Base-by-base conservation (phyloP, 2,113 vertebrate genomes). In the Scomber colias region DNA sequence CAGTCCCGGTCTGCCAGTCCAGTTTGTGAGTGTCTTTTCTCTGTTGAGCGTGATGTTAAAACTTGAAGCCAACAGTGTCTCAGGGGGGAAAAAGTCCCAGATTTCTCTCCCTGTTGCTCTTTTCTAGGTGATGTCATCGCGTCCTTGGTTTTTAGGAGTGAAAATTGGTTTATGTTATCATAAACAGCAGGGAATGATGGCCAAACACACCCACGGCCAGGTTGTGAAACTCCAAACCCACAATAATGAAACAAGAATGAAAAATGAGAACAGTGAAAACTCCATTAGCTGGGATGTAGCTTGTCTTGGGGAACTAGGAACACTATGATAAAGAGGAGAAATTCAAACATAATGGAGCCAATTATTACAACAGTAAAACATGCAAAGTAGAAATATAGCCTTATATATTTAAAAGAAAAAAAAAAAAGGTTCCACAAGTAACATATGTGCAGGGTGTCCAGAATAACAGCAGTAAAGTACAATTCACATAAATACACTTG, bases 401-500 rank as follows among this genome's bases (percentile, higher is more conserved):
- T 51, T 27, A 40, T 55, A 17, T 49, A 27, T 27, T 27, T 27
- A 27, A 27, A 27, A 27, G 3, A 27, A 2, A 27, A 27, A 27
- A 24, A 24, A 27, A 44, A 71, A 76, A 19, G 5, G 16, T 59
- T 82, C 65, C 53, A 19, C 16, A 44, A 27, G 14, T 50, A 44
- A 50, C 57, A 19, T 40, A 55, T 75, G 49, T 71, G 62, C 50
- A 62, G 21, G 55, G n/a, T 44, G 15, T 70, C n/a, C 69, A 57
- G 55, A 82, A 59, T 66, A 12, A 21, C 7, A n/a, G 77, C 27
- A 82, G 60, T 61, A 31, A 74, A 81, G 75, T 77, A 62, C n/a
- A 75, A 68, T 50, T 73, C 54, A 73, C 78, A 82, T 67, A 77
- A 77, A 77, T 86, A 71, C 13, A 60, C 63, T 82, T 79, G 75